Conservation (phyloP, 2,797 vertebrate species). For the Thripadectes ignobilis region DNA sequence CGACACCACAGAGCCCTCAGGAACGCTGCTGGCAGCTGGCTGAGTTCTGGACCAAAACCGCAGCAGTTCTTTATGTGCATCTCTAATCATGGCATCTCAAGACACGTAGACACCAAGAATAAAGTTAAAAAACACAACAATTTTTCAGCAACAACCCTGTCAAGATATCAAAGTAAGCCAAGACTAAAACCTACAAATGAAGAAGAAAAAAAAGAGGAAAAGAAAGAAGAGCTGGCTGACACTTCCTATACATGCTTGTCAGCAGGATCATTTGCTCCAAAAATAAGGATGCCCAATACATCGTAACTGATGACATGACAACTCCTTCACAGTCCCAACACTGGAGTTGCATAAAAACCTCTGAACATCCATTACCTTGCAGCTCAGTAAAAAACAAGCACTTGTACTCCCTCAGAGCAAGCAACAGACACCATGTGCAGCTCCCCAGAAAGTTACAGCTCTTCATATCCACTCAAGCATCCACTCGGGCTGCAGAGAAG, state of each 20-base stretch:
- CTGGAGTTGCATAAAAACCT: not conserved
- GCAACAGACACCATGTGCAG: rapidly evolving
- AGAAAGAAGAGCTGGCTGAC: conserved; percentile 18
- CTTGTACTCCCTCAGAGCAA: not conserved
- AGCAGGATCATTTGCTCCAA: conserved; percentile 28
- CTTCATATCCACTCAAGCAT: not conserved
- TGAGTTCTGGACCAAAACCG: not conserved
- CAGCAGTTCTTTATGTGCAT: not conserved
- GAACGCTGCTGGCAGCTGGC: conserved; percentile 7
- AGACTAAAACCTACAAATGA: not conserved
- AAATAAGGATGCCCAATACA: conserved; percentile 19
- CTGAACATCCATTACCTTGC: not conserved
- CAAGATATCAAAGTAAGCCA: conserved; percentile 14
- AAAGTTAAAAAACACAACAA: not conserved
- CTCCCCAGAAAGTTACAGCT: not conserved
- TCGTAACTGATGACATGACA: conserved; percentile 12
- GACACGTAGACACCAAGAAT: not conserved
- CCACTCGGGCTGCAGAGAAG: not conserved
- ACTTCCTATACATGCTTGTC: conserved; percentile 25
- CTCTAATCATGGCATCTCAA: not conserved
- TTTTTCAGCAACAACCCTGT: not conserved
- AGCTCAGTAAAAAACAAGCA: not conserved
- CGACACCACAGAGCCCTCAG: conserved; percentile 15
- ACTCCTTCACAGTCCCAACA: not conserved
- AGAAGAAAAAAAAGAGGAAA: not conserved